These are phyloP conservation scores for Hyles vespertilio DNA, from an alignment of 1,140 invertebrate species.

Conservation along the genomic window DNA sequence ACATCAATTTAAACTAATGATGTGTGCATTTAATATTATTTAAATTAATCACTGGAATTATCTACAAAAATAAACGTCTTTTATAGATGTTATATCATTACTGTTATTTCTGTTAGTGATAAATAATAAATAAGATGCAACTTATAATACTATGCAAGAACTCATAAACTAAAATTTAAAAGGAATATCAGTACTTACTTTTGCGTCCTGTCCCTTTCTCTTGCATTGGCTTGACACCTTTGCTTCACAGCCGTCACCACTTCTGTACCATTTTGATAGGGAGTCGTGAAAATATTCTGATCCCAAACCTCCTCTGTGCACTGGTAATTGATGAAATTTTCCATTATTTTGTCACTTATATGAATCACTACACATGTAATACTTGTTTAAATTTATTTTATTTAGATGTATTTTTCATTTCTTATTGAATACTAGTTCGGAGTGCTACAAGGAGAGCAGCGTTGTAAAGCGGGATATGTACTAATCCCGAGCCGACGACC, in stretches of 20 bases:
- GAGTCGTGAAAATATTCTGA: constrained; percentile 26
- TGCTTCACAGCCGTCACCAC: constrained; percentile 69
- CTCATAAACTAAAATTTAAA: too few species aligned
- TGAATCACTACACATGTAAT: constrained; percentile 3
- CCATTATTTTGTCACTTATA: constrained; percentile 23
- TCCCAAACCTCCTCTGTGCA: constrained; percentile 51
- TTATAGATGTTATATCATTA: too few species aligned
- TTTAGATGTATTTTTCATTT: constrained; percentile 1
- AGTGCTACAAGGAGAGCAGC: too few species aligned
- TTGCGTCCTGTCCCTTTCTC: constrained; percentile 84
- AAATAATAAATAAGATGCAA: too few species aligned
- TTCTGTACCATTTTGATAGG: constrained; percentile 30
- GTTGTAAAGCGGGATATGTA: constrained; percentile 35
- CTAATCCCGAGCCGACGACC: constrained; percentile 44
- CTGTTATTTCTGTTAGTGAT: too few species aligned
- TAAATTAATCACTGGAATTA: too few species aligned
- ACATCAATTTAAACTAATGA: too few species aligned
- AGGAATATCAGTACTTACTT: constrained; percentile 76
- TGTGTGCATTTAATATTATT: too few species aligned
- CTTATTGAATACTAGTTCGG: too few species aligned
- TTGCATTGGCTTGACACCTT: constrained; percentile 82
- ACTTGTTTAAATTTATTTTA: neutral
- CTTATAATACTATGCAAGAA: too few species aligned
- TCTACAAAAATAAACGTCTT: too few species aligned
- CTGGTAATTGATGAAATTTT: constrained; percentile 43